Base-by-base conservation (phyloP, 2,113 vertebrate species). In the Pleuronectes platessa region DNA sequence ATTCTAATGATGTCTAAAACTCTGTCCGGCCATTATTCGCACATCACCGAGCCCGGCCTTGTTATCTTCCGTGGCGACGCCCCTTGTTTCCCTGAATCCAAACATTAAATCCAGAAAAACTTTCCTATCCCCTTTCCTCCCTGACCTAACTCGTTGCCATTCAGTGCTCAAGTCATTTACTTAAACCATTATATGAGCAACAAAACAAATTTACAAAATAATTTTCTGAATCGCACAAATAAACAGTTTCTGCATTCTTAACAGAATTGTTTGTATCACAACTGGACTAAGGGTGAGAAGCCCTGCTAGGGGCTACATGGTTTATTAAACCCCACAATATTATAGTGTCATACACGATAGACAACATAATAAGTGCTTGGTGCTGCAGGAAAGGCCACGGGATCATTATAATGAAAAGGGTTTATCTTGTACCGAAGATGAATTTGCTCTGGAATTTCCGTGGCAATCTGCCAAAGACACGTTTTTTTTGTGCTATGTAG, bases 1-100 rank as follows among this genome's bases (percentile, higher is more conserved):
- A 81, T 87, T 90, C 72, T 89, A 90, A 91, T 89, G 71, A 88
- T 84, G 74, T 88, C 71, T 83, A 79, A 86, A 84, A 79, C 86
- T 82, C 76, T 84, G 86, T 84, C 86, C 78, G 0, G 69, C 64
- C 72, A 88, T 87, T 89, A 90, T 84, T 81, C 79, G 81, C 85
- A 82, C 84, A 79, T 86, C 81, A 87, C 61, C 73, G 79, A 87
- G 55, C 73, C 40, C 1, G 10, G 78, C 71, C 80, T 88, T 86
- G 79, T 90, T 88, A 82, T 85, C 71, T 74, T 21, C n/a, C 47
- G 82, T 35, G 15, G 74, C 60, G 51, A 61, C 64, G 75, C 62
- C 68, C 71, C 82, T 85, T 84, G 87, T 88, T 12, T 42, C 10
- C 45, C 69, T 81, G 65, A 84, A 88, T 92, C 67, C 71, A 76